Conservation (phyloP, 1,140 invertebrate genomes). For the Gryon sp. region DNA sequence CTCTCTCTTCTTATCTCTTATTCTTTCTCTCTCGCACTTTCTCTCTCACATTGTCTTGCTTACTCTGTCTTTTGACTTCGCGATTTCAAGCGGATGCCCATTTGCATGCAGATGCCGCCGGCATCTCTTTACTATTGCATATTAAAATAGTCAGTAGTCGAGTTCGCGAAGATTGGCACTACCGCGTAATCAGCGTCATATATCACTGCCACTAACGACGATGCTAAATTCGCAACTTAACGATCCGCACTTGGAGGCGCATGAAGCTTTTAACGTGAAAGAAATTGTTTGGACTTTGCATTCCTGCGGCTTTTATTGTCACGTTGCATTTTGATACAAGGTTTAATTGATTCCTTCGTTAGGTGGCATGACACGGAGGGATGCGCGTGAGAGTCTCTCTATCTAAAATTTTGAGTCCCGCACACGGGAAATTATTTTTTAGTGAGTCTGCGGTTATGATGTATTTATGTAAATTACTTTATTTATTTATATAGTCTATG, state of each 20-base stretch:
- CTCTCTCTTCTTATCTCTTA: no score
- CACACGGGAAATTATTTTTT: no score
- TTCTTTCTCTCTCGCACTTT: no score
- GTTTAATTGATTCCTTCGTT: constrained; percentile 8
- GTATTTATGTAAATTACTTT: no score
- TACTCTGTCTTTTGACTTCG: neutral
- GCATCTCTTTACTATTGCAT: constrained; percentile 33
- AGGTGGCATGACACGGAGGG: no score
- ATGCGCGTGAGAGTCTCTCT: no score
- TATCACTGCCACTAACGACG: constrained; percentile 42
- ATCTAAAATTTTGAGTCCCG: no score
- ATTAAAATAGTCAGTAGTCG: constrained; percentile 55
- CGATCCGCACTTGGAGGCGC: neutral
- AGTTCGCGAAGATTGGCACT: constrained; percentile 42
- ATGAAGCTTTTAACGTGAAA: constrained; percentile 11
- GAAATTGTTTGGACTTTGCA: constrained; percentile 12
- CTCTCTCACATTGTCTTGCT: neutral
- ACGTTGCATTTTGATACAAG: neutral
- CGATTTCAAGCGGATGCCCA: constrained; percentile 41
- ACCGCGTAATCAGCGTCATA: constrained; percentile 49
- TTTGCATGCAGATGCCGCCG: constrained; percentile 65
- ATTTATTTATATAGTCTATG: no score
- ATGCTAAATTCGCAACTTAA: constrained; percentile 39
- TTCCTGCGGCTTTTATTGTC: constrained; percentile 23
- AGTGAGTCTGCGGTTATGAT: no score